phyloP scores from a whole-genome alignment of 2,888 invertebrate genomes.

The Aethes cnicana region DNA sequence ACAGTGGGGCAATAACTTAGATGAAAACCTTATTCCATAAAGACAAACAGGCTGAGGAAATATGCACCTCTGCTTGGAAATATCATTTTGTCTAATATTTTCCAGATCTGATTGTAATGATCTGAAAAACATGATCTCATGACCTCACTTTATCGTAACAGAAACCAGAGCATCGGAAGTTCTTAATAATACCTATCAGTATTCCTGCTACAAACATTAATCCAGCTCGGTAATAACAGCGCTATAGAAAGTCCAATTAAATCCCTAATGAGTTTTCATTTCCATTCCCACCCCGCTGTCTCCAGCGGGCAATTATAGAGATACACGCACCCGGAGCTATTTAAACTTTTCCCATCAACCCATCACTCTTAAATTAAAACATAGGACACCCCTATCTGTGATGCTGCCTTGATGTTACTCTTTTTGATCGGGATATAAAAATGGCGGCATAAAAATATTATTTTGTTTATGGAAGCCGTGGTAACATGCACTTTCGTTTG shows the following conservation, averaged over 20 bases:
- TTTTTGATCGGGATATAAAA: constrained; percentile 13
- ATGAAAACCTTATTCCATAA: too few species aligned
- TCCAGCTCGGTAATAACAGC: constrained; percentile 3
- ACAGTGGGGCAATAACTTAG: too few species aligned
- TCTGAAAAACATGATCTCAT: too few species aligned
- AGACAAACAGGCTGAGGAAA: too few species aligned
- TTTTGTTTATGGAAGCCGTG: too few species aligned
- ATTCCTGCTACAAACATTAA: constrained; percentile 3
- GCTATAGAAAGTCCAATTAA: constrained; percentile 18
- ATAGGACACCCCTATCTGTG: constrained; percentile 67
- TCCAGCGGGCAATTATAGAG: constrained; percentile 52
- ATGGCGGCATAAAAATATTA: constrained; percentile 11
- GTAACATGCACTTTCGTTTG: too few species aligned
- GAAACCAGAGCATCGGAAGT: too few species aligned
- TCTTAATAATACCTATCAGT: not conserved
- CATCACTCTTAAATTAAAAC: constrained; percentile 62
- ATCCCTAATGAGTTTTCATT: constrained; percentile 30
- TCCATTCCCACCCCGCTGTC: constrained; percentile 34
- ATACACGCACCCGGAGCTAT: constrained; percentile 44
- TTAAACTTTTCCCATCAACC: constrained; percentile 70
- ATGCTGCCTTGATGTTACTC: constrained; percentile 9
- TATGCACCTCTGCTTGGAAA: too few species aligned
- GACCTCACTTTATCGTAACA: not conserved
- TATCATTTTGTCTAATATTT: too few species aligned
- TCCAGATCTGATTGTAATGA: too few species aligned